These are phyloP conservation scores for Neolamprologus hecqui DNA, from an alignment of 2,113 vertebrate genomes.

Conservation along the genomic window DNA sequence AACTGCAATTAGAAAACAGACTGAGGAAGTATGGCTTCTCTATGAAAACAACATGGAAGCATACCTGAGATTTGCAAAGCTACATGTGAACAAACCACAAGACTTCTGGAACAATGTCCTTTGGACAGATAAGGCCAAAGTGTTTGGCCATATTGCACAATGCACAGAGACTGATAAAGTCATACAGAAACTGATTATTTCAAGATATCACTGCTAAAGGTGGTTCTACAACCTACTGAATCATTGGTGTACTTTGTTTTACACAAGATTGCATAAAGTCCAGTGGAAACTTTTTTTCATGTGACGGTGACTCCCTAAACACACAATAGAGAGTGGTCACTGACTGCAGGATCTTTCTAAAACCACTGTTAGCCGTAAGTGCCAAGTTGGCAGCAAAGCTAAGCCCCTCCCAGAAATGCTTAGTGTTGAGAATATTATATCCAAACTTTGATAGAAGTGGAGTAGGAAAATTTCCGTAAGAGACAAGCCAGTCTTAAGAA, in stretches of 20 bases:
- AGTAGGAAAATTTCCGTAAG: neutral
- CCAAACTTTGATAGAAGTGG: neutral
- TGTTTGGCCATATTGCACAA: neutral
- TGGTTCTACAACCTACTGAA: neutral
- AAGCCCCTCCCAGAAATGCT: neutral
- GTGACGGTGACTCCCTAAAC: neutral
- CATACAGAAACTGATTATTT: neutral
- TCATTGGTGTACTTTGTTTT: neutral
- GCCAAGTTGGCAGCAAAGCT: neutral
- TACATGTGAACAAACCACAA: neutral
- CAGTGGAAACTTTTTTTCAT: neutral
- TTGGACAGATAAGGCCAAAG: neutral
- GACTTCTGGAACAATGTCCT: neutral
- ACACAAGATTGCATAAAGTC: neutral
- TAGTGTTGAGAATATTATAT: neutral
- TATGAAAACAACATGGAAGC: neutral
- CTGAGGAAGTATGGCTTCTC: neutral
- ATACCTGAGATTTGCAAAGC: neutral
- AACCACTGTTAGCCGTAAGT: neutral
- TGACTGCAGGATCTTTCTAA: neutral
- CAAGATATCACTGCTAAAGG: neutral
- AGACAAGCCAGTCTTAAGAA: neutral
- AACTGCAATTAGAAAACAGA: neutral
- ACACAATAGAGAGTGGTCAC: neutral
- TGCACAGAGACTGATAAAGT: neutral